A percentile compares a stretch with the other conserved stretches of the same genome.
phyloP scores from a whole-genome alignment of 2,113 vertebrate species.

The Ovis aries region DNA sequence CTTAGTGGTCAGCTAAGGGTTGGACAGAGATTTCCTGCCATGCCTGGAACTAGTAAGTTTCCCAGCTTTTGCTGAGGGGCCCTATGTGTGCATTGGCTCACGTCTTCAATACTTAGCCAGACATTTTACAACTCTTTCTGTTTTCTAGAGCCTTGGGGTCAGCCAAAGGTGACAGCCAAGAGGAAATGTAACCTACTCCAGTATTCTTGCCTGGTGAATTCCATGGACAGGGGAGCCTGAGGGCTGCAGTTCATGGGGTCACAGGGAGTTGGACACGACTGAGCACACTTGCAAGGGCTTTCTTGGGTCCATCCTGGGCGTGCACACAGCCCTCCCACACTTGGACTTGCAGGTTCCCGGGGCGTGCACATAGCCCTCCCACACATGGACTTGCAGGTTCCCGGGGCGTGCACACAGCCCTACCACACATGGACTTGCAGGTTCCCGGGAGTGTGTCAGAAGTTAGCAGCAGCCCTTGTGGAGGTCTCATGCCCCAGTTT shows the following conservation, averaged over 20 bases:
- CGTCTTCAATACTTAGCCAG: not conserved
- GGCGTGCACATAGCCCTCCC: not conserved
- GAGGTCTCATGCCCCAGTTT: not conserved
- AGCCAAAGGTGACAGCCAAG: not conserved
- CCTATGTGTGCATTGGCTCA: not conserved
- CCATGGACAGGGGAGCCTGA: not conserved
- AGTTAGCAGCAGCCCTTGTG: not conserved
- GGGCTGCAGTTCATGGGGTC: not conserved
- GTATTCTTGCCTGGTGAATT: not conserved
- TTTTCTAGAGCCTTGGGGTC: not conserved
- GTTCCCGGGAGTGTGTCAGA: not conserved
- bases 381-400: not conserved
- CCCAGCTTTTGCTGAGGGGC: not conserved
- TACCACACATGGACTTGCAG: not conserved
- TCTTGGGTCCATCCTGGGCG: not conserved
- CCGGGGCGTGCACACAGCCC: not conserved
- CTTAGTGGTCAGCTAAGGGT: not conserved
- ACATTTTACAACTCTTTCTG: not conserved
- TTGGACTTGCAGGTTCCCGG: not conserved
- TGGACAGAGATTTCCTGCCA: not conserved
- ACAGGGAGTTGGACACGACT: not conserved
- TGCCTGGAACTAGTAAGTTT: not conserved
- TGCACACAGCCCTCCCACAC: not conserved
- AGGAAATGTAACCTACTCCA: not conserved
- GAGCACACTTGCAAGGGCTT: not conserved